Percentiles rank a stretch among this genome's conserved stretches.
Conservation (phyloP, 2,797 vertebrate genomes). For the Rhynchotus rufescens region DNA sequence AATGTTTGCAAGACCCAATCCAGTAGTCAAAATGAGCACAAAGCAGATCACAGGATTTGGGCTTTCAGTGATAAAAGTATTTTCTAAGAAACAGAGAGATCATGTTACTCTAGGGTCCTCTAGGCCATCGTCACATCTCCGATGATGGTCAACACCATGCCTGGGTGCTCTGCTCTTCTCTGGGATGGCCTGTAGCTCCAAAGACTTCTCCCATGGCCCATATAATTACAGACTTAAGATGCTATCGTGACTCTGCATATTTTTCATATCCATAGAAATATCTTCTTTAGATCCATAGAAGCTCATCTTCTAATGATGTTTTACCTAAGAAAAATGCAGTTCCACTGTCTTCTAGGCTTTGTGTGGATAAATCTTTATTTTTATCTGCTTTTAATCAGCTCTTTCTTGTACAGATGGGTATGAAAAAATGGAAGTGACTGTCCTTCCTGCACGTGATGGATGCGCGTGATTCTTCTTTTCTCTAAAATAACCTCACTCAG, state of each 20-base stretch:
- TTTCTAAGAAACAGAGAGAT: neutral
- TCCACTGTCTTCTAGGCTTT: neutral
- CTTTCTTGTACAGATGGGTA: neutral
- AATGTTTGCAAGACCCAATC: neutral
- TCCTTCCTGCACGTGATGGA: neutral
- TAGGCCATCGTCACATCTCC: neutral
- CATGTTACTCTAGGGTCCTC: neutral
- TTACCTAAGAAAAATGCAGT: neutral
- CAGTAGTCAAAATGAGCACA: neutral
- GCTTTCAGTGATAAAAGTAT: neutral
- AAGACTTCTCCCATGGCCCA: neutral
- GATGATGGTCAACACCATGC: neutral
- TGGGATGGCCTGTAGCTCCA: neutral
- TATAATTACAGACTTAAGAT: neutral
- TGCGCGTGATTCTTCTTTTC: neutral
- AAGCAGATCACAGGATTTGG: neutral
- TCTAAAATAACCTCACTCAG: neutral
- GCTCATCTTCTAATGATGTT: neutral
- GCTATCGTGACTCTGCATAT: neutral
- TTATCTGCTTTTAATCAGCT: neutral
- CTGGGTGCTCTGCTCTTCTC: neutral
- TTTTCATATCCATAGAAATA: neutral
- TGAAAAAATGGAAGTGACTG: neutral
- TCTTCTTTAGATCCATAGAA: neutral
- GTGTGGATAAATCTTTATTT: neutral